A percentile compares a stretch with the other conserved stretches of the same genome.
Evolutionary conservation across 2,797 vertebrate genomes (phyloP).

Genomic region (Onychomys torridus): DNA sequence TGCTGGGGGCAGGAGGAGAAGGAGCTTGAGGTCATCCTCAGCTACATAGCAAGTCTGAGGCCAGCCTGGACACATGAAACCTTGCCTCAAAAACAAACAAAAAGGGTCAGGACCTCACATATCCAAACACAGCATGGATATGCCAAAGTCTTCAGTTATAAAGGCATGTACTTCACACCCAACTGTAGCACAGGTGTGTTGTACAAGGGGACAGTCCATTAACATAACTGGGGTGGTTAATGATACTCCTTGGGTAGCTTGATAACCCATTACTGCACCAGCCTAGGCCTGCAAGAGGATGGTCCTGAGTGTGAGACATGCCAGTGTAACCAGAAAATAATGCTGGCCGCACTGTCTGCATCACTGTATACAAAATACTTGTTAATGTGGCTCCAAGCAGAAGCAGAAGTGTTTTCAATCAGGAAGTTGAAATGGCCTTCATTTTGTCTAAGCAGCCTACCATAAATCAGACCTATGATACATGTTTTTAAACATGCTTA

Average conservation of each 20-base stretch:
- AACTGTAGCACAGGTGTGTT: not conserved
- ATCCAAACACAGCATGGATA: not conserved
- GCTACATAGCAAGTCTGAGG: not conserved
- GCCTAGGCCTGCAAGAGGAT: not conserved
- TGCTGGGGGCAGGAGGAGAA: not conserved
- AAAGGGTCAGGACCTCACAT: slow-evolving; percentile 15
- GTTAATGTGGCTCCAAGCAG: slow-evolving; percentile 33
- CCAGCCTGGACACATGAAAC: not conserved
- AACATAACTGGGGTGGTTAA: not conserved
- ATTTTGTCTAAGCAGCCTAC: slow-evolving; percentile 23
- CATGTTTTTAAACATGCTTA: not conserved
- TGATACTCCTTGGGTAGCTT: not conserved
- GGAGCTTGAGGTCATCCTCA: not conserved
- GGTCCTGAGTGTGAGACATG: not conserved
- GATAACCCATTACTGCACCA: not conserved
- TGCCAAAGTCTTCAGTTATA: not conserved
- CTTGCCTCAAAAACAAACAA: not conserved
- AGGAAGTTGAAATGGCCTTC: not conserved
- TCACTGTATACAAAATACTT: slow-evolving; percentile 31
- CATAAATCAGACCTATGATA: not conserved
- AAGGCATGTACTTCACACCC: not conserved
- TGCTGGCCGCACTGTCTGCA: not conserved
- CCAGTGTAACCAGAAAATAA: not conserved
- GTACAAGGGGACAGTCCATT: not conserved
- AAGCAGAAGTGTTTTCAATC: slow-evolving; percentile 51